Percentiles rank a stretch among this genome's conserved stretches.
These are phyloP conservation scores for Cheilosia variabilis DNA, from an alignment of 2,888 invertebrate species.

Conservation along the genomic window DNA sequence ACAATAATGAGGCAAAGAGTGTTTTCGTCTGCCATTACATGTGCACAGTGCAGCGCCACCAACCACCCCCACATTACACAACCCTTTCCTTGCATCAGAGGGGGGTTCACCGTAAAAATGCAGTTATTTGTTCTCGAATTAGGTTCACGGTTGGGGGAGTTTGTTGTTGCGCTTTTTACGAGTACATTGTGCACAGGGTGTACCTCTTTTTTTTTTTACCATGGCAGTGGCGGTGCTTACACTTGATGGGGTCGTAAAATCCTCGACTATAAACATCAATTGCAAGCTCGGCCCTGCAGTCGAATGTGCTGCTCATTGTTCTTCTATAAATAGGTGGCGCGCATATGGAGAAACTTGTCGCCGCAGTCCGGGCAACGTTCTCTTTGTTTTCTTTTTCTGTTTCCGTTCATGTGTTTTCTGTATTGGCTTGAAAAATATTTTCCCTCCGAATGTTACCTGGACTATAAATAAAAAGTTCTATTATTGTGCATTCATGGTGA, in stretches of 20 bases:
- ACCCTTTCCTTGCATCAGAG: background rate
- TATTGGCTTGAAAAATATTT: conserved; percentile 53
- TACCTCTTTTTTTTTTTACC: background rate
- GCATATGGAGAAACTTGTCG: conserved; percentile 57
- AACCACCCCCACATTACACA: background rate
- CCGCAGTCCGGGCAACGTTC: conserved; percentile 22
- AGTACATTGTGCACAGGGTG: conserved; percentile 13
- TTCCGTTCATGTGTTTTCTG: conserved; percentile 50
- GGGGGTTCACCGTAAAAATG: conserved; percentile 49
- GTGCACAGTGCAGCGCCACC: conserved; percentile 7
- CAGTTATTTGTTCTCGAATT: conserved; percentile 72
- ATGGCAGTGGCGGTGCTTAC: conserved; percentile 47
- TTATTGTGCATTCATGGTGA: conserved; percentile 72
- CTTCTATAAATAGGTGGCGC: background rate
- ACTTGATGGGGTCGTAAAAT: conserved; percentile 72
- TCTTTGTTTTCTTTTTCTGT: conserved; percentile 45
- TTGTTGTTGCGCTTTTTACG: conserved; percentile 63
- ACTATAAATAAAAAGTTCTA: conserved; percentile 75
- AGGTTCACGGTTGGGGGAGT: conserved; percentile 68
- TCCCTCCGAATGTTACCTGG: conserved; percentile 62
- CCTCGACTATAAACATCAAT: conserved; percentile 70
- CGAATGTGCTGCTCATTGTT: background rate
- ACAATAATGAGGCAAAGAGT: conserved; percentile 68
- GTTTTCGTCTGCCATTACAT: conserved; percentile 65
- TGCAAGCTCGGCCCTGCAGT: conserved; percentile 34